Percentiles rank a stretch among this genome's conserved stretches.
phyloP scores from a whole-genome alignment of 2,888 invertebrate genomes.

The Timema podura region DNA sequence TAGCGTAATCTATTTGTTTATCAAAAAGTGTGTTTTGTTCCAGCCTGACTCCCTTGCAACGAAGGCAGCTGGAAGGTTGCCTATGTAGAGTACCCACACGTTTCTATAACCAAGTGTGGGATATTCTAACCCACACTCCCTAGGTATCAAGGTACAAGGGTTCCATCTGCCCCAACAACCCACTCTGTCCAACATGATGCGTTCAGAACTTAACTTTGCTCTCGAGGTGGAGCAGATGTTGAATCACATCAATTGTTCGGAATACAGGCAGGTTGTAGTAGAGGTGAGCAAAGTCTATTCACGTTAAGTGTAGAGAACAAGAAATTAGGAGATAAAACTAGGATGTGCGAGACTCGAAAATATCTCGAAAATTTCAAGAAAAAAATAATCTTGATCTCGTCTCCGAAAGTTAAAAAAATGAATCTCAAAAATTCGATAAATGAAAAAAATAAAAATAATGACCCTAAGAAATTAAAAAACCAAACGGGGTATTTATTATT shows the following conservation, averaged over 20 bases:
- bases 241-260: constrained; percentile 60
- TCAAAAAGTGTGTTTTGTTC: constrained; percentile 26
- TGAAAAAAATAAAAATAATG: too few relatives aligned
- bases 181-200: constrained; percentile 93
- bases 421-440: too few relatives aligned
- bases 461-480: too few relatives aligned
- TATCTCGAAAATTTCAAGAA: too few relatives aligned
- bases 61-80: constrained; percentile 91
- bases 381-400: too few relatives aligned
- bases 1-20: too few relatives aligned
- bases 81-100: constrained; percentile 90
- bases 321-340: too few relatives aligned
- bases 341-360: too few relatives aligned
- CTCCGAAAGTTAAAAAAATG: too few relatives aligned
- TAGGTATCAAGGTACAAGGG: constrained; percentile 84
- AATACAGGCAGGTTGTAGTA: constrained; percentile 65
- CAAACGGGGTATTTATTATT: too few relatives aligned
- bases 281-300: constrained; percentile 46
- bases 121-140: constrained; percentile 85
- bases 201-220: constrained; percentile 94
- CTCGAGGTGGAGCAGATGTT: constrained; percentile 84
- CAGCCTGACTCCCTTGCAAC: constrained; percentile 76
- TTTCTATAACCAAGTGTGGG: constrained; percentile 96
- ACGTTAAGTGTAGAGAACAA: too few relatives aligned
- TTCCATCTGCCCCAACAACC: constrained; percentile 88